Evolutionary conservation across 2,888 invertebrate species (phyloP), one percentile per base, ranked within the genome.

Genomic region (Glaucopsyche alexis): DNA sequence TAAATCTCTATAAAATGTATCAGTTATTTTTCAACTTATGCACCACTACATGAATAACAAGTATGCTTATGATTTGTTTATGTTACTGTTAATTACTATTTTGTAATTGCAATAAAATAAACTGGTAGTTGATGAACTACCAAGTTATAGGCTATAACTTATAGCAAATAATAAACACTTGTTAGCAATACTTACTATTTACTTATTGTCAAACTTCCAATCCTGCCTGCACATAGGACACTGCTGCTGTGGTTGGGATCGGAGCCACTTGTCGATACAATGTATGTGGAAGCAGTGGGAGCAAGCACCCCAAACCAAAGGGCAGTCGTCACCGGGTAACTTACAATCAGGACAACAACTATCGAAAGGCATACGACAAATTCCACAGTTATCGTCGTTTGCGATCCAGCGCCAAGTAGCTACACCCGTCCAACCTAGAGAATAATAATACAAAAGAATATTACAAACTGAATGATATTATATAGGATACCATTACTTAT

Each of bases 271-370:
- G 87, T 98, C 98, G 83, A 99, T 99, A 93, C 99, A 99, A 90
- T 99, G 99, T 91, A 99, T 99, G 90, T 99, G 99, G 91, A 99
- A 99, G 92, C 99, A 99, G 93, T 99, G 99, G 9, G 98, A 98
- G 89, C 99, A 99, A 84, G 97, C 97, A 75, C 99, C 99, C 98
- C 99, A 99, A 64, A 99, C 99, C 85, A 99, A 90, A 14, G 99
- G 99, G 85, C 99, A 99, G 91, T 99, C 99, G 93, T 99, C 99
- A 71, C 99, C 99, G 38, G 99, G 99, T 77, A 98, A 94, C 90
- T 98, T 98, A 92, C 99, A 99, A 89, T 99, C 99, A 2, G 99
- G 98, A 85, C 99, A 99, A 86, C 99, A 99, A 81, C 97, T 98
- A 89, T 99, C 99, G 93, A 99, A 99, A 71, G 99, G 97, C 97